Percentiles rank a stretch among this genome's conserved stretches.
These are phyloP conservation scores for Arothron firmamentum DNA, from an alignment of 2,113 vertebrate genomes.

Conservation along the genomic window DNA sequence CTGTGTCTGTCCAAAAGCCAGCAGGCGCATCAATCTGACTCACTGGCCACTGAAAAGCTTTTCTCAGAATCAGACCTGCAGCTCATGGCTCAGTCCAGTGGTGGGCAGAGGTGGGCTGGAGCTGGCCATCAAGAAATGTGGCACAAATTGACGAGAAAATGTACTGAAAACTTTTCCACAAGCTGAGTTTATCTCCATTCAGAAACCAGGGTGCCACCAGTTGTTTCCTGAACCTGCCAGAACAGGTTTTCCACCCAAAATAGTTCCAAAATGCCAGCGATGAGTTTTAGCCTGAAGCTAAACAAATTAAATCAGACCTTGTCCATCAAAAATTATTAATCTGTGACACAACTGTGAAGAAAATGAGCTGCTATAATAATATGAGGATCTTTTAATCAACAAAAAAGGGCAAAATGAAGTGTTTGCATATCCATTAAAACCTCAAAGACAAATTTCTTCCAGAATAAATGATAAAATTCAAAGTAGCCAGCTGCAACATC, in stretches of 20 bases:
- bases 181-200: slow-evolving; percentile 53
- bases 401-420: slow-evolving; percentile 18
- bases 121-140: slow-evolving; percentile 56
- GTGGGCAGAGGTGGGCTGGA: slow-evolving; percentile 52
- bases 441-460: slow-evolving; percentile 37
- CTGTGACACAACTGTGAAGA: not conserved
- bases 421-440: slow-evolving; percentile 35
- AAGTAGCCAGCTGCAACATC: slow-evolving; percentile 26
- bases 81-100: slow-evolving; percentile 44
- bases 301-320: not conserved
- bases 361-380: not conserved
- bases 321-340: not conserved
- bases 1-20: slow-evolving; percentile 51
- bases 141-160: slow-evolving; percentile 58
- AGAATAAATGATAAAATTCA: slow-evolving; percentile 34
- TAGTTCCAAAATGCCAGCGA: too few relatives aligned
- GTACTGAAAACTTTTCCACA: slow-evolving; percentile 55
- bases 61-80: slow-evolving; percentile 40
- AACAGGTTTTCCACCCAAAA: slow-evolving; percentile 8
- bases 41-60: slow-evolving; percentile 43
- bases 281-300: not conserved
- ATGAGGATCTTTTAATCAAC: not conserved
- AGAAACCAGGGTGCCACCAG: slow-evolving; percentile 6
- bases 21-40: slow-evolving; percentile 57
- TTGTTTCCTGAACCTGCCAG: too few relatives aligned